phyloP scores from a whole-genome alignment of 2,797 vertebrate species.

The Crocodylus rhombifer region DNA sequence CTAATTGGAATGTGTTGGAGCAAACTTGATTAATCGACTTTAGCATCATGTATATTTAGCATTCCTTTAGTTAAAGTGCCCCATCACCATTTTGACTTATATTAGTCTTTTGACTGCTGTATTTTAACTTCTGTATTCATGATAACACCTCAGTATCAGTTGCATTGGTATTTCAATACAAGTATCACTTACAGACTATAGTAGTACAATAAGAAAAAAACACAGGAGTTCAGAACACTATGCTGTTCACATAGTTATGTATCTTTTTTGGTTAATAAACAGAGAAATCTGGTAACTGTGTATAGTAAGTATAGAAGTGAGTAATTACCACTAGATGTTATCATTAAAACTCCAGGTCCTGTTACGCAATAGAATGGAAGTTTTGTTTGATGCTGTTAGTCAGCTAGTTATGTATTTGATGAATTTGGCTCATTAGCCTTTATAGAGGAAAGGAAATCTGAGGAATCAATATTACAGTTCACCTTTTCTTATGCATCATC shows the following conservation, averaged over 20 bases:
- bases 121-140: neutral
- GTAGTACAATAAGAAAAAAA: neutral
- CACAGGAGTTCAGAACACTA: neutral
- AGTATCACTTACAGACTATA: neutral
- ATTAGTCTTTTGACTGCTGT: neutral
- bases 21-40: no score
- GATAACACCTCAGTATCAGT: neutral
- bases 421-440: constrained; percentile 32
- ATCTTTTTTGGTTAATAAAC: constrained; percentile 19
- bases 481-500: neutral
- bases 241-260: constrained; percentile 1
- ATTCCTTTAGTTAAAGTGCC: neutral
- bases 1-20: no score
- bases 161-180: neutral
- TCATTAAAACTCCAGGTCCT: constrained; percentile 36
- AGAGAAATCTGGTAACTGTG: constrained; percentile 33
- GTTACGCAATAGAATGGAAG: constrained; percentile 25
- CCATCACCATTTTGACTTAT: neutral
- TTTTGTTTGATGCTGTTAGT: constrained; percentile 23
- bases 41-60: no score
- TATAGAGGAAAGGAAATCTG: constrained; percentile 42
- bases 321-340: constrained; percentile 46
- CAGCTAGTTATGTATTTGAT: constrained; percentile 59
- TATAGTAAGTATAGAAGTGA: constrained; percentile 42
- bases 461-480: constrained; percentile 35